Base-by-base conservation (phyloP, 2,888 invertebrate genomes). In the Xylophagus ater region DNA sequence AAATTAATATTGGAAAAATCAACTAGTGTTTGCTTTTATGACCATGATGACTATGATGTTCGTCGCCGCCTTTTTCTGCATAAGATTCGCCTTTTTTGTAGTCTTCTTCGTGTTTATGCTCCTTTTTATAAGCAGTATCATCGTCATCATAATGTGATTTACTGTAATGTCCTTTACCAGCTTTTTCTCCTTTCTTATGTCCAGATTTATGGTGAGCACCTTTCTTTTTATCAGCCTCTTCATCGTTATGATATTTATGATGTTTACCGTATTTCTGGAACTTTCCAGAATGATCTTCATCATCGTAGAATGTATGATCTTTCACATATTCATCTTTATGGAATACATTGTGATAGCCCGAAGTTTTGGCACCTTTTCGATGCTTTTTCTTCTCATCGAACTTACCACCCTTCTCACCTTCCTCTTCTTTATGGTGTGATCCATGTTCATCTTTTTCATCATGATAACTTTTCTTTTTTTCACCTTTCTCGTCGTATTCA, bases 261-360 rank as follows among this genome's bases (percentile, higher is more conserved):
- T 76, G 75, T 58, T 77, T 73, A 1, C 81, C 83, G 52, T 80
- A 77, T 52, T 81, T 82, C 55, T 73, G 70, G 56, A 84, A 83
- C 52, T 82, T 75, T 0, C 86, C 86, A 15, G 78, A 78, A 53
- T 82, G 78, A 58, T 85, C 79, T 55, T 78, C 74, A 59, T 87
- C 85, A 54, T 87, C 86, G 65, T 87, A 87, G 68, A 87, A 87
- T 57, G 85, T 85, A 59, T 85, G 86, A 56, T 85, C 81, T 58
- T 85, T 85, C 54, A 83, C 81, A 56, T 76, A 82, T 58, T 88
- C 87, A 57, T 87, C 87, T 55, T 87, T 85, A 63, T 87, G 85
- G 21, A 80, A 81, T 55, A 84, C 81, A 59, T 86, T 81, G 54
- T 87, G 86, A 59, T 75, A 85, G 2, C 85, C 85, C 37, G 80